Base-by-base conservation (phyloP, 2,797 vertebrate genomes). In the Stomatorhinus walkeri region DNA sequence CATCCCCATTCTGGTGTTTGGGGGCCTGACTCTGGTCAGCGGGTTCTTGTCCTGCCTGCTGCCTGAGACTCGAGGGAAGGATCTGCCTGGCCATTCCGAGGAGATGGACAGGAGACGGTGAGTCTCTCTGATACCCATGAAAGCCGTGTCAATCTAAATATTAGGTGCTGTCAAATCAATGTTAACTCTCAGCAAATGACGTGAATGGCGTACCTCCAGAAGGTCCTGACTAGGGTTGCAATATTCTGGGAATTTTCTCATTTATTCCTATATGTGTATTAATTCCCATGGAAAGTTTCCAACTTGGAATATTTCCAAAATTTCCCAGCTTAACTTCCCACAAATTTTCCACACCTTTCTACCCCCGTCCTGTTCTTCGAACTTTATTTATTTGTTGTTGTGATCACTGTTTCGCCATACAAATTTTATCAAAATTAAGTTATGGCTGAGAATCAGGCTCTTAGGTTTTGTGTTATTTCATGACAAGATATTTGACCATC, bases 1-100 rank as follows among this genome's bases (percentile, higher is more conserved):
- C 68, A 36, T 72, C 56, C 96, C 96, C 2, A 94, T 95, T 90
- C 0, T 93, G 48, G 87, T 96, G 89, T 96, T 94, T 0, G 95
- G 97, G 56, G 94, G 93, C 14, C 4, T 92, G 0, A 89, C 93
- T 0, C 4, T 96, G 9, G 2, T 90, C 2, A 94, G 90, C 0
- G 95, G 95, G 0, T 51, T 92, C 9, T 92, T 97, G 3, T 93
- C 91, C 8, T 16, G 93, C 76, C 89, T 97, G 28, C 95, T 97
- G 24, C 97, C 97, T 0, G 97, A 98, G 92, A 97, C 96, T 0
- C 43, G 72, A 0, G 92, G 93, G 24, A 89, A 64, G 0, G 92
- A 96, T 0, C 94, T 97, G 87, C 94, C 92, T 0, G 96, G 97
- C 3, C 93, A 93, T 76, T 88, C 91, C 0, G 40, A 90, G 0